Percentiles rank a stretch among this genome's conserved stretches.
phyloP scores from a whole-genome alignment of 2,888 invertebrate genomes.

The Dysmachus trigonus region DNA sequence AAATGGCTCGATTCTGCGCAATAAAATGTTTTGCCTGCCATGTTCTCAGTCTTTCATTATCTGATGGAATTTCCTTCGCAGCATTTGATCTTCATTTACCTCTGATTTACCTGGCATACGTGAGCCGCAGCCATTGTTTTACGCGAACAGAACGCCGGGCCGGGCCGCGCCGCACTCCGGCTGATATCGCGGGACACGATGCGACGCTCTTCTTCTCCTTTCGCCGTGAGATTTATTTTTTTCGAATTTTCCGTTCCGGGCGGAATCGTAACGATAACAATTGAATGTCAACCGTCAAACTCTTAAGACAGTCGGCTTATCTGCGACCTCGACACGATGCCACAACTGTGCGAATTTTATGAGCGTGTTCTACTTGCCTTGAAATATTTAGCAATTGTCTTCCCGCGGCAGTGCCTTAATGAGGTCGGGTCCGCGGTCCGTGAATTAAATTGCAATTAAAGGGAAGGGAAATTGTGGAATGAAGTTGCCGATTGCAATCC shows the following conservation, averaged over 20 bases:
- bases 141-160: not conserved
- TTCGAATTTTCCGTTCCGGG: conserved; percentile 11
- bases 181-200: not conserved
- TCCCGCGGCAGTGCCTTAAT: not conserved
- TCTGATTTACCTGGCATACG: conserved; percentile 30
- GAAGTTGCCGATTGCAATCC: not conserved
- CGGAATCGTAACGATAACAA: conserved; percentile 13
- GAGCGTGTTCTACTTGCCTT: conserved; percentile 34
- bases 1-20: conserved; percentile 12
- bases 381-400: conserved; percentile 35
- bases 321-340: not conserved
- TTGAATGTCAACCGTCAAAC: conserved; percentile 42
- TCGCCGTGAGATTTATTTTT: conserved; percentile 1
- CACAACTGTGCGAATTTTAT: conserved; percentile 17
- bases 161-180: not conserved
- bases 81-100: conserved; percentile 43
- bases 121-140: conserved; percentile 30
- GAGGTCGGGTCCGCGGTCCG: not conserved
- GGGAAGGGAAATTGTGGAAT: not conserved
- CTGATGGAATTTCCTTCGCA: conserved; percentile 41
- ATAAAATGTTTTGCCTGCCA: conserved; percentile 39
- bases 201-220: not conserved
- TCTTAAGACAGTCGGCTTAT: conserved; percentile 11
- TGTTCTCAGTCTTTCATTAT: conserved; percentile 39
- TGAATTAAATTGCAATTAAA: too few species aligned